These are phyloP conservation scores for Streptopelia turtur DNA, from an alignment of 2,797 vertebrate genomes.

Conservation along the genomic window DNA sequence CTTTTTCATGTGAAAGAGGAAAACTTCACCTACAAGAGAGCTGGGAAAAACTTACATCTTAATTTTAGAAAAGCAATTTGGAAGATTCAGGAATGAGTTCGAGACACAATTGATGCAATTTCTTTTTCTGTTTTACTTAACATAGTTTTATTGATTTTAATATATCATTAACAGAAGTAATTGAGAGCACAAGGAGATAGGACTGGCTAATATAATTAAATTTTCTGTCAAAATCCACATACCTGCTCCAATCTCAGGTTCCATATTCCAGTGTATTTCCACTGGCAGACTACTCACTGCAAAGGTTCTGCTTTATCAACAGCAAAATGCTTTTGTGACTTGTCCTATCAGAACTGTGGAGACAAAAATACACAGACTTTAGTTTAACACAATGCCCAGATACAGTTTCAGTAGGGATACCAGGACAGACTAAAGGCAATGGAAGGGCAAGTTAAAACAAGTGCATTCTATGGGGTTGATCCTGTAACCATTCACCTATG, in stretches of 20 bases:
- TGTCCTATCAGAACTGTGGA: background rate
- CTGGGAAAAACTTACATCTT: background rate
- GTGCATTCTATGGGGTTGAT: background rate
- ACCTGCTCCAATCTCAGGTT: background rate
- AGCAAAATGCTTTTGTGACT: background rate
- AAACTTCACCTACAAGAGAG: background rate
- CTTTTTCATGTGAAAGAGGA: background rate
- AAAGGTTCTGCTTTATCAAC: background rate
- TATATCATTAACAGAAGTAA: constrained; percentile 28
- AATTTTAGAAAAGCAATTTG: background rate
- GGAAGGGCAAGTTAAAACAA: background rate
- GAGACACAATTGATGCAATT: background rate
- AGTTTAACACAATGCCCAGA: background rate
- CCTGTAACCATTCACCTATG: background rate
- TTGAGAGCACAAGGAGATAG: background rate
- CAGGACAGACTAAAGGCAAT: background rate
- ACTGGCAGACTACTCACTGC: background rate
- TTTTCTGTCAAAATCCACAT: constrained; percentile 35
- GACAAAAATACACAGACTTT: background rate
- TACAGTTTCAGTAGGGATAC: background rate
- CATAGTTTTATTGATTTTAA: constrained; percentile 38
- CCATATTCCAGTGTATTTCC: background rate
- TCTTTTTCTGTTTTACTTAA: constrained; percentile 37
- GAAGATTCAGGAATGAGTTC: background rate
- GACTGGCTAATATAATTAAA: constrained; percentile 4